Evolutionary conservation across 2,888 invertebrate genomes (phyloP).

Genomic region (Tachina fera): DNA sequence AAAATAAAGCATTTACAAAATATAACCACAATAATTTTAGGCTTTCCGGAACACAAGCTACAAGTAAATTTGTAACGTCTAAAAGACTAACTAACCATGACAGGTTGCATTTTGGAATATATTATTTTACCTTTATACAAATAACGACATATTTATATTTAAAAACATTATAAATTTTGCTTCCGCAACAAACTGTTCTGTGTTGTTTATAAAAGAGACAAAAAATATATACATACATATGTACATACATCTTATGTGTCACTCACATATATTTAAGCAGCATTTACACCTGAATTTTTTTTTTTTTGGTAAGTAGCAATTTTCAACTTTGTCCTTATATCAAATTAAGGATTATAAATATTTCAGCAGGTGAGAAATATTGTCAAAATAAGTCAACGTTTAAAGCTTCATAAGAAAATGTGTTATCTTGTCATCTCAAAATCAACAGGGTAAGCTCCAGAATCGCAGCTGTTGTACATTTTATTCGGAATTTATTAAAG

Average conservation of each 20-base stretch:
- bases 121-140: no score
- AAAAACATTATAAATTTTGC: no score
- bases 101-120: no score
- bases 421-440: slow-evolving; percentile 62
- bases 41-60: no score
- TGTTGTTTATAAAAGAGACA: no score
- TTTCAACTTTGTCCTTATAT: not conserved
- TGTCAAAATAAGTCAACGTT: slow-evolving; percentile 46
- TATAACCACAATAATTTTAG: no score
- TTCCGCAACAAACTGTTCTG: no score
- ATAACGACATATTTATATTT: no score
- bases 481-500: slow-evolving; percentile 29
- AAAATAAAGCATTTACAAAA: no score
- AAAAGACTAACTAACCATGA: no score
- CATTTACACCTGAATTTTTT: not conserved
- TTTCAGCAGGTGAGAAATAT: slow-evolving; percentile 40
- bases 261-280: not conserved
- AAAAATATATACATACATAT: not conserved
- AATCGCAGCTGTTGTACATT: slow-evolving; percentile 53
- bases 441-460: slow-evolving; percentile 53
- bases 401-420: slow-evolving; percentile 33
- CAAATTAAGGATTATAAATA: slow-evolving; percentile 35
- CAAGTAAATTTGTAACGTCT: no score
- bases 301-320: not conserved
- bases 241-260: not conserved